These are phyloP conservation scores for Luehdorfia chinensis DNA, from an alignment of 1,140 invertebrate genomes.

Conservation along the genomic window DNA sequence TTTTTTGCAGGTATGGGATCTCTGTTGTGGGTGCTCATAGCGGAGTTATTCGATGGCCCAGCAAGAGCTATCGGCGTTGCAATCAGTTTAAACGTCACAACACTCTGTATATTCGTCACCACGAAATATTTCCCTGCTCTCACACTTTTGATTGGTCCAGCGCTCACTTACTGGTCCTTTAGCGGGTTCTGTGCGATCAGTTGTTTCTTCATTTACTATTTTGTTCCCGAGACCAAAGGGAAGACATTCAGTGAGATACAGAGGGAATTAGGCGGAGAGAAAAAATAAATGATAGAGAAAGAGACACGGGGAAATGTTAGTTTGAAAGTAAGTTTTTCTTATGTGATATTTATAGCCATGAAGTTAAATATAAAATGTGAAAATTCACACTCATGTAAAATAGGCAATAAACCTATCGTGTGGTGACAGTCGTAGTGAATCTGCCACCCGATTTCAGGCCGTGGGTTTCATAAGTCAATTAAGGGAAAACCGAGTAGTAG, in stretches of 20 bases:
- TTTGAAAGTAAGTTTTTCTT: too few species aligned
- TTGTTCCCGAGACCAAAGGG: slow-evolving; percentile 80
- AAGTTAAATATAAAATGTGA: too few species aligned
- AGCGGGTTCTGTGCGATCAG: slow-evolving; percentile 18
- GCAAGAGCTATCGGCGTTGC: slow-evolving; percentile 26
- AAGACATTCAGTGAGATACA: slow-evolving; percentile 79
- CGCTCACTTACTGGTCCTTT: slow-evolving; percentile 27
- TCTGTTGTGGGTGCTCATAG: slow-evolving; percentile 22
- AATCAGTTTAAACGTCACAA: slow-evolving; percentile 8
- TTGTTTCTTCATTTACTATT: slow-evolving; percentile 67
- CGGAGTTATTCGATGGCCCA: slow-evolving; percentile 30
- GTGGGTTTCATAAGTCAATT: too few species aligned
- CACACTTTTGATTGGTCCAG: slow-evolving; percentile 20
- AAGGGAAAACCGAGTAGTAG: too few species aligned
- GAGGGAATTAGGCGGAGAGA: slow-evolving; percentile 25
- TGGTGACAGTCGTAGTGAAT: too few species aligned
- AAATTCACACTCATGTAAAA: too few species aligned
- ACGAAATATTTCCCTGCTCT: slow-evolving; percentile 16
- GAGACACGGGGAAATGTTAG: too few species aligned
- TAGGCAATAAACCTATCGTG: too few species aligned
- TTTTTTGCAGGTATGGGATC: slow-evolving; percentile 31
- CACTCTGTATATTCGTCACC: slow-evolving; percentile 16
- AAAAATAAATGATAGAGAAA: neutral
- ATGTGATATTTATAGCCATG: too few species aligned
- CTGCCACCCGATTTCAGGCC: too few species aligned